Conservation (phyloP, 2,888 invertebrate species). For the Caenorhabditis afra region DNA sequence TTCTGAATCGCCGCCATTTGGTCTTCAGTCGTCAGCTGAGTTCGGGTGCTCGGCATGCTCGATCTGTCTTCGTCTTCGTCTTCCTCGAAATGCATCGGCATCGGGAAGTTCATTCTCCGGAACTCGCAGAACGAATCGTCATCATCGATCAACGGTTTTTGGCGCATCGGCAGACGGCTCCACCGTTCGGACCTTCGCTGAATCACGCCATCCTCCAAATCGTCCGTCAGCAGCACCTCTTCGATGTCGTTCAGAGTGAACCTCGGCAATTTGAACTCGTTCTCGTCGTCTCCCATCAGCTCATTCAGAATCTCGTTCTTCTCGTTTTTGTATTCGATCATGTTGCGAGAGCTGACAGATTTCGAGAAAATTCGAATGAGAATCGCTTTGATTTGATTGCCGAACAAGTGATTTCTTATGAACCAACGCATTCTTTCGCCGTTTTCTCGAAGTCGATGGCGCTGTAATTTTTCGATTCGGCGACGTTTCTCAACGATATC, state of each 20-base stretch:
- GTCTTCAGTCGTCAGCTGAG: constrained; percentile 51
- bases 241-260: constrained; percentile 56
- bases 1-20: constrained; percentile 53
- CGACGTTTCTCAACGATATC: not conserved
- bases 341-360: constrained; percentile 20
- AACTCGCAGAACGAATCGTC: constrained; percentile 51
- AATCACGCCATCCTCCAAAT: constrained; percentile 56
- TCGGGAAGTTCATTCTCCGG: constrained; percentile 52
- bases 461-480: constrained; percentile 11
- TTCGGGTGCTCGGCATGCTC: constrained; percentile 61
- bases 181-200: constrained; percentile 46
- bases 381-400: constrained; percentile 25
- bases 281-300: not conserved
- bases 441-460: constrained; percentile 39
- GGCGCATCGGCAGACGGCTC: constrained; percentile 36
- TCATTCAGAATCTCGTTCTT: constrained; percentile 49
- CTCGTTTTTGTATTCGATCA: constrained; percentile 46
- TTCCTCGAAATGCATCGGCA: constrained; percentile 53
- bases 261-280: constrained; percentile 38
- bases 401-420: constrained; percentile 13
- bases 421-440: constrained; percentile 46
- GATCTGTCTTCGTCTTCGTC: constrained; percentile 57
- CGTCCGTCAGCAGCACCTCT: constrained; percentile 49
- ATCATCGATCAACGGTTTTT: constrained; percentile 9
- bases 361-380: constrained; percentile 42